Conservation (phyloP, 2,888 invertebrate species). For the Actias luna region DNA sequence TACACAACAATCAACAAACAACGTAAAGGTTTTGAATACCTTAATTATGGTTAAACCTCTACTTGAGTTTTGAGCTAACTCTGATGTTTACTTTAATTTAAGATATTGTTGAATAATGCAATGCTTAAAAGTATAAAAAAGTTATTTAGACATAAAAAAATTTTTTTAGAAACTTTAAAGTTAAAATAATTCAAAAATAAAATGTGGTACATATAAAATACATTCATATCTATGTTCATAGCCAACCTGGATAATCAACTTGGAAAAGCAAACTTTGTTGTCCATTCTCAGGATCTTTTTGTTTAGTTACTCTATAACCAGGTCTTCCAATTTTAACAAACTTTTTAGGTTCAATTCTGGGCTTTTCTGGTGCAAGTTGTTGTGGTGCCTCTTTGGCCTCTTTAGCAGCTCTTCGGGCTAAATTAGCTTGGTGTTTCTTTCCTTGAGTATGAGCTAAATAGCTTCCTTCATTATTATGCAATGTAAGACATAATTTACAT, state of each 20-base stretch:
- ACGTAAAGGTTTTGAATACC: too few species aligned
- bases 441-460: slow-evolving; percentile 99
- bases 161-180: too few species aligned
- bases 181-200: too few species aligned
- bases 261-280: slow-evolving; percentile 99
- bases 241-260: slow-evolving; percentile 93
- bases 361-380: slow-evolving; percentile 96
- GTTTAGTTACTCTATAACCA: slow-evolving; percentile 99
- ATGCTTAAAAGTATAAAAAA: too few species aligned
- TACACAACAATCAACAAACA: too few species aligned
- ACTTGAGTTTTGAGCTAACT: too few species aligned
- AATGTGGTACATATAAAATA: too few species aligned
- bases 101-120: too few species aligned
- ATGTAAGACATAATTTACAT: slow-evolving; percentile 98
- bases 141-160: too few species aligned
- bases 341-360: slow-evolving; percentile 98
- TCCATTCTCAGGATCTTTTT: slow-evolving; percentile 95
- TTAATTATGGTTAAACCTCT: too few species aligned
- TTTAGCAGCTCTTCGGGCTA: slow-evolving; percentile 98
- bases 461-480: slow-evolving; percentile 99
- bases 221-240: too few species aligned
- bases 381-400: slow-evolving; percentile 99
- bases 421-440: slow-evolving; percentile 99
- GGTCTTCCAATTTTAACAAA: slow-evolving; percentile 99
- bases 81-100: too few species aligned